Base-by-base conservation (phyloP, 1,140 invertebrate species). In the Elysia chlorotica region DNA sequence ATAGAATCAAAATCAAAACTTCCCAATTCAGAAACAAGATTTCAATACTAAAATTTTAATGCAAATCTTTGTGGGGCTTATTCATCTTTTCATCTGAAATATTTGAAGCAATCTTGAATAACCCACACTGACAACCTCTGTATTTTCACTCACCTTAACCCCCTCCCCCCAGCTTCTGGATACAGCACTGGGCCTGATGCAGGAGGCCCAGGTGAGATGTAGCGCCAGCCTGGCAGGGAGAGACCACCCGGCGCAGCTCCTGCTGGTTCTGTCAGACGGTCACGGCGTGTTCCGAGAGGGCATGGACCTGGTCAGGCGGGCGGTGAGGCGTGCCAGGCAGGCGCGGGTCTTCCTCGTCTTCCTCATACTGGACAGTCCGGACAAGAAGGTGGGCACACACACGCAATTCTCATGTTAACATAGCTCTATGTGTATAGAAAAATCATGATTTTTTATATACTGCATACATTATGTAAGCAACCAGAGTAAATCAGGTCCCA, bases 341-440 rank as follows among this genome's bases (percentile, higher is more conserved):
- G 89, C 92, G 30, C 91, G 94, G 53, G 92, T 99, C 74, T 99
- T 99, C 85, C 90, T 96, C 65, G 94, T 99, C 0, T 99, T 98
- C 85, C 91, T 99, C 48, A 94, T 99, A 68, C 91, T 99, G 31
- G 98, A 99, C 86, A 97, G 96, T 89, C 95, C 95, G 2, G 89
- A 92, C 48, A 95, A 93, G 83, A 95, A 96, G 90, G 94, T 95
- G 86, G 88, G 83, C 36, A 21, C 23, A 37, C 35, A 6, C 30
- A 3, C 14, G 6, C 31, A 14, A 17, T 6, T 65, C 3, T 31
- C 21, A 65, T 35, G 33, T 65, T 28, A 19, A 28, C n/a, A 31
- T 35, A 14, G 17, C 6, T 33, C 41, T 14, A 48, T 48, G 41
- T n/a, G 41, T 10, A 6, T 10, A 25, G 25, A 59, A 14, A 59